phyloP scores from a whole-genome alignment of 2,888 invertebrate species.

The Latrodectus hesperus region DNA sequence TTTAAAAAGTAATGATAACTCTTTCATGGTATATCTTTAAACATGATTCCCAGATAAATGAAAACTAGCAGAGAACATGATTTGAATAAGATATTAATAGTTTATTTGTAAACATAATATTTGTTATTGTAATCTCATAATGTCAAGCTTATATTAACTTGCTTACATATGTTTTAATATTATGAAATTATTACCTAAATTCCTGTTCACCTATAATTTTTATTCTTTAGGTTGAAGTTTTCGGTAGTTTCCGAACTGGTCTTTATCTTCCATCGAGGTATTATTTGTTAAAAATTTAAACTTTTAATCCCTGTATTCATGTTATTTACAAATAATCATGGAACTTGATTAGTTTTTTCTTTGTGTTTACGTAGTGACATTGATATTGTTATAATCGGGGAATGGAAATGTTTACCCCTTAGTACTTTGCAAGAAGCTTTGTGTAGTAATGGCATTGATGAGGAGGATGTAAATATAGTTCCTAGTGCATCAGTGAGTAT shows the following conservation, averaged over 20 bases:
- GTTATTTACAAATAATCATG: background rate
- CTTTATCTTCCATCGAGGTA: slow-evolving; percentile 55
- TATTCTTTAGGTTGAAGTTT: slow-evolving; percentile 50
- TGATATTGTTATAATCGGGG: slow-evolving; percentile 79
- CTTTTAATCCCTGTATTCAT: background rate
- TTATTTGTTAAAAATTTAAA: background rate
- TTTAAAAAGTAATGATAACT: too few relatives aligned
- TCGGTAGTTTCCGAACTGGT: slow-evolving; percentile 64
- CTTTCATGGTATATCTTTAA: too few relatives aligned
- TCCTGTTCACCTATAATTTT: background rate
- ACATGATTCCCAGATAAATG: too few relatives aligned
- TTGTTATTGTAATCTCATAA: too few relatives aligned
- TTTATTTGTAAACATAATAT: too few relatives aligned
- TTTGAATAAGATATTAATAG: too few relatives aligned
- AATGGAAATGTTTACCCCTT: slow-evolving; percentile 92
- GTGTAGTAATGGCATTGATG: slow-evolving; percentile 57
- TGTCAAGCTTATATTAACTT: too few relatives aligned
- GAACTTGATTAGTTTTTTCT: slow-evolving; percentile 8
- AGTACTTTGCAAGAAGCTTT: slow-evolving; percentile 93
- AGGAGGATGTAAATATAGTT: slow-evolving; percentile 38
- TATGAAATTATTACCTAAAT: too few relatives aligned
- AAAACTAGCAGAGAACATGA: too few relatives aligned
- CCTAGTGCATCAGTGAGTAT: slow-evolving; percentile 52
- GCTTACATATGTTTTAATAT: too few relatives aligned
- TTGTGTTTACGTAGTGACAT: slow-evolving; percentile 57